Conservation (phyloP, 2,888 invertebrate genomes). For the Cerastis rubricosa region DNA sequence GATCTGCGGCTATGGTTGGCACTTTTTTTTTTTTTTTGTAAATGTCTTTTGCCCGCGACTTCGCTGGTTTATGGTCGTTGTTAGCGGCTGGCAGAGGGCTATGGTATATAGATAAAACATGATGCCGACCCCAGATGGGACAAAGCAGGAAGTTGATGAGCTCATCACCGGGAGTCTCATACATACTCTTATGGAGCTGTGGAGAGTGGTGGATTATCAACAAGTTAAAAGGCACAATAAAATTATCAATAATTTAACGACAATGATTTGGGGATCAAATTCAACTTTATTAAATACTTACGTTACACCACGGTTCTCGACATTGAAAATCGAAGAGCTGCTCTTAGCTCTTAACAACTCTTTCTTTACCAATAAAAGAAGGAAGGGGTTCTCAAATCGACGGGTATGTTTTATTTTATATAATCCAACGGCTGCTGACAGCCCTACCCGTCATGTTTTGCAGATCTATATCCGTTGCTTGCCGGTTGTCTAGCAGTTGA, state of each 20-base stretch:
- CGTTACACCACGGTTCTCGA: background rate
- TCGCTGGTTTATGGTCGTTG: background rate
- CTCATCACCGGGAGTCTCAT: background rate
- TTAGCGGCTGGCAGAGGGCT: background rate
- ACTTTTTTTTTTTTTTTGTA: background rate
- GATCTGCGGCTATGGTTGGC: slow-evolving; percentile 58
- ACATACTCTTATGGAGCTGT: background rate
- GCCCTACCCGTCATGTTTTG: slow-evolving; percentile 60
- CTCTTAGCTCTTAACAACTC: background rate
- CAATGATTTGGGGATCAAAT: background rate
- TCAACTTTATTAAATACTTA: slow-evolving; percentile 2
- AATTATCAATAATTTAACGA: background rate
- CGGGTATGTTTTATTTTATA: background rate
- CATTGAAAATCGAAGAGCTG: background rate
- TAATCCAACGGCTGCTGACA: slow-evolving; percentile 36
- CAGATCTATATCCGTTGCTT: slow-evolving; percentile 74
- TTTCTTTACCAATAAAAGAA: background rate
- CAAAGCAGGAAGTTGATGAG: background rate
- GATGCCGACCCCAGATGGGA: background rate
- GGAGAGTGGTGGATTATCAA: background rate
- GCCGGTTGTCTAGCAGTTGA: slow-evolving; percentile 68
- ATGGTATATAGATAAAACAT: too few species aligned
- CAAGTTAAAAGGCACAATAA: background rate
- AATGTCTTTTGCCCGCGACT: too few species aligned
- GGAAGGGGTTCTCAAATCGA: background rate